These are phyloP conservation scores for Pharmacophagus antenor DNA, from an alignment of 2,888 invertebrate genomes.

Conservation along the genomic window DNA sequence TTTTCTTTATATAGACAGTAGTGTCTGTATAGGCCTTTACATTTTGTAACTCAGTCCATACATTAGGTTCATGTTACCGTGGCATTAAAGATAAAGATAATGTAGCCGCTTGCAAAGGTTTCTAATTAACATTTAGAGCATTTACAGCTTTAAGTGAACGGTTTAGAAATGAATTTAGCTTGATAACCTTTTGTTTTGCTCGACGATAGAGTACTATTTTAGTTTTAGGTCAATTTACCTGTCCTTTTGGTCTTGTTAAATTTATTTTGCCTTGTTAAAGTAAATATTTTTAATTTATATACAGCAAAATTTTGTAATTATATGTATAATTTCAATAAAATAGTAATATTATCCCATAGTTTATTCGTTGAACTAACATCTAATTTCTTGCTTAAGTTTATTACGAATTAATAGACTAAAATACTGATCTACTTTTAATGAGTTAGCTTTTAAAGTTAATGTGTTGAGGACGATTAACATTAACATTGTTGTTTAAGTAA, in stretches of 20 bases:
- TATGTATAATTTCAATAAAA: neutral
- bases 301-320: neutral
- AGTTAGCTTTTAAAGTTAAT: too few species aligned
- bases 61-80: slow-evolving; percentile 22
- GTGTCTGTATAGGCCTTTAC: slow-evolving; percentile 1
- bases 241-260: slow-evolving; percentile 6
- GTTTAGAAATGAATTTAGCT: neutral
- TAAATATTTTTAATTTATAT: neutral
- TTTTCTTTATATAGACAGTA: neutral
- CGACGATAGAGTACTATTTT: slow-evolving; percentile 11
- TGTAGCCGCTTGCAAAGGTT: slow-evolving; percentile 8
- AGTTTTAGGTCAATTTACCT: slow-evolving; percentile 15
- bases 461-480: too few species aligned
- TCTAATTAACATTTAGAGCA: slow-evolving; percentile 1
- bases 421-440: too few species aligned
- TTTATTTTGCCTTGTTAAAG: neutral
- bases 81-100: slow-evolving; percentile 22
- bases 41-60: slow-evolving; percentile 7
- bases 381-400: too few species aligned
- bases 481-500: too few species aligned
- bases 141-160: neutral
- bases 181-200: neutral
- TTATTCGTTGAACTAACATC: too few species aligned
- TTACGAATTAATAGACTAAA: too few species aligned
- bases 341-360: too few species aligned